Evolutionary conservation across 2,888 invertebrate genomes (phyloP).

Genomic region (Drosophila melanocephala): DNA sequence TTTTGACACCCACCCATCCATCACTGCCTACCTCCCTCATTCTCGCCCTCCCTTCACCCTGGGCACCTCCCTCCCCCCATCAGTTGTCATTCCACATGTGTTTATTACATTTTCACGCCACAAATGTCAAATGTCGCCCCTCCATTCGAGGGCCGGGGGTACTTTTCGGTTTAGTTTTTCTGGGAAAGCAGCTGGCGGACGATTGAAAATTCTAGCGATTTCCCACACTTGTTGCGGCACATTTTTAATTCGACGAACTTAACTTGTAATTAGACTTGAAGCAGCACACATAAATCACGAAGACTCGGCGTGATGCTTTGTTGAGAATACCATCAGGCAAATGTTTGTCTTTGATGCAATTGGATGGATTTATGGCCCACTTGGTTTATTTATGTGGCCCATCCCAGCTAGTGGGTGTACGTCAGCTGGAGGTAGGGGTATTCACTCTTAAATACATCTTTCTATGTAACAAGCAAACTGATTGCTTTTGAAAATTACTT

Average conservation of each 20-base stretch:
- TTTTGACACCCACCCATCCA: constrained; percentile 20
- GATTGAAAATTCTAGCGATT: constrained; percentile 49
- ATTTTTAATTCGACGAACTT: constrained; percentile 74
- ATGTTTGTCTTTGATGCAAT: constrained; percentile 69
- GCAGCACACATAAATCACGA: constrained; percentile 62
- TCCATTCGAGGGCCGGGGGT: not conserved
- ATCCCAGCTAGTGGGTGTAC: constrained; percentile 31
- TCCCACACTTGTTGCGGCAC: constrained; percentile 74
- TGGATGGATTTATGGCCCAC: constrained; percentile 69
- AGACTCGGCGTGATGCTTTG: constrained; percentile 53
- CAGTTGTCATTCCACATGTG: constrained; percentile 68
- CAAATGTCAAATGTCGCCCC: constrained; percentile 55
- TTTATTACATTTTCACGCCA: constrained; percentile 54
- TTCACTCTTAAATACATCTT: not conserved
- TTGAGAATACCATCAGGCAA: constrained; percentile 49
- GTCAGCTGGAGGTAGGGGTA: not conserved
- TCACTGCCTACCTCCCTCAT: not conserved
- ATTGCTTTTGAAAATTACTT: too few relatives aligned
- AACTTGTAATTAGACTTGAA: constrained; percentile 74
- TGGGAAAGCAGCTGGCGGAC: constrained; percentile 67
- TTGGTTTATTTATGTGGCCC: constrained; percentile 51
- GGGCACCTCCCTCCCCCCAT: not conserved
- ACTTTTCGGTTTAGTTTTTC: constrained; percentile 52
- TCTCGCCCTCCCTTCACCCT: not conserved
- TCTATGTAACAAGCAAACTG: not conserved